These are phyloP conservation scores for Anthonomus grandis DNA, from an alignment of 1,140 invertebrate species.

Conservation along the genomic window DNA sequence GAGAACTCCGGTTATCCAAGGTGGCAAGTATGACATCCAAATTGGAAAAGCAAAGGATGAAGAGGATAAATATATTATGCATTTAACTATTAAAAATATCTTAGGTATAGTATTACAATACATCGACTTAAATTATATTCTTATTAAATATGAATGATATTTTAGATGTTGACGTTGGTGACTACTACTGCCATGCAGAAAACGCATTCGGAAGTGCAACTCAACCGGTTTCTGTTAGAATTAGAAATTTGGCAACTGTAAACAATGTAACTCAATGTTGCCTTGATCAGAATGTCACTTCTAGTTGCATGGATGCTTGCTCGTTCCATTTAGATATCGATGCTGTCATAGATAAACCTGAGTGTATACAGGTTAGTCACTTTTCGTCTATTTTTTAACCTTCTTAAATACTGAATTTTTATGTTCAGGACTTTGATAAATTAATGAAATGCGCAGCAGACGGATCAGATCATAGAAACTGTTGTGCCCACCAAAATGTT, in stretches of 20 bases:
- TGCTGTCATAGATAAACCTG: constrained; percentile 69
- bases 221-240: constrained; percentile 66
- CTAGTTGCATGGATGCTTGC: constrained; percentile 73
- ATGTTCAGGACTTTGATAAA: constrained; percentile 70
- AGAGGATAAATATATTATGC: constrained; percentile 66
- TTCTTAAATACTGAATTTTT: not conserved
- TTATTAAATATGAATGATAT: not conserved
- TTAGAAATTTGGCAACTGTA: constrained; percentile 57
- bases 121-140: not conserved
- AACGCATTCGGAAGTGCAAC: constrained; percentile 72
- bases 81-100: constrained; percentile 67
- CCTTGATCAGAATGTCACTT: constrained; percentile 68
- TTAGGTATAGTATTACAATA: constrained; percentile 28
- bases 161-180: constrained; percentile 63
- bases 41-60: constrained; percentile 55
- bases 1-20: constrained; percentile 67
- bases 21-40: constrained; percentile 67
- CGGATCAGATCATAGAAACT: constrained; percentile 73
- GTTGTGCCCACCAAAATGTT: constrained; percentile 71
- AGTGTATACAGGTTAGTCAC: constrained; percentile 61
- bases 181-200: constrained; percentile 78
- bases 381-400: too few species aligned
- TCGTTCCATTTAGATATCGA: constrained; percentile 78
- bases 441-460: constrained; percentile 81
- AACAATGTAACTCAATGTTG: constrained; percentile 75